phyloP scores from a whole-genome alignment of 2,888 invertebrate species.

The Latrodectus hesperus region DNA sequence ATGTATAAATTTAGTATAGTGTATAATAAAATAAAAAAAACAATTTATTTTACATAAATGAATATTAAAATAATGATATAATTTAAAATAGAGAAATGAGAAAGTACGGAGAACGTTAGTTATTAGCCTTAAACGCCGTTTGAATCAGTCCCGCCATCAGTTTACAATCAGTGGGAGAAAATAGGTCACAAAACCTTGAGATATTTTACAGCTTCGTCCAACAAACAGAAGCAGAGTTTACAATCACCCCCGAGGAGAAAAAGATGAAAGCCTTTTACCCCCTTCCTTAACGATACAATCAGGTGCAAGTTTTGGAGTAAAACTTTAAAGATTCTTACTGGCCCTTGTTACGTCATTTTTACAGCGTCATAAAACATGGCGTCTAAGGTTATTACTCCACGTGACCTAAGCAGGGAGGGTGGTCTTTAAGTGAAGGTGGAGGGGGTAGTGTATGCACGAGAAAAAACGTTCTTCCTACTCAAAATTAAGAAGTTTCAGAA shows the following conservation, averaged over 20 bases:
- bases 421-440: constrained; percentile 16
- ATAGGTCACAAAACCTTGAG: neutral
- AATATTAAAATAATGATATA: too few relatives aligned
- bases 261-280: neutral
- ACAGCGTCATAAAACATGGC: constrained; percentile 63
- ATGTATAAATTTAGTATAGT: too few relatives aligned
- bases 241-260: constrained; percentile 12
- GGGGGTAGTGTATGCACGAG: constrained; percentile 4
- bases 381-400: constrained; percentile 60
- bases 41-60: too few relatives aligned
- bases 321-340: constrained; percentile 20
- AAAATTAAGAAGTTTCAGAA: too few relatives aligned
- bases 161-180: neutral
- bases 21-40: too few relatives aligned
- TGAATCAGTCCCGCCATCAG: too few relatives aligned
- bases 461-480: neutral
- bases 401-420: constrained; percentile 50
- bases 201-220: too few relatives aligned
- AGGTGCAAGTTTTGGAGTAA: constrained; percentile 35
- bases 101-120: too few relatives aligned
- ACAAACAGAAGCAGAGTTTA: constrained; percentile 19
- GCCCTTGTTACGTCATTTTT: constrained; percentile 61
- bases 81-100: too few relatives aligned
- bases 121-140: too few relatives aligned
- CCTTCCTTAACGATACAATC: constrained; percentile 36